A percentile compares a stretch with the other conserved stretches of the same genome.
Evolutionary conservation across 2,113 vertebrate species (phyloP).

Genomic region (Cavia aperea): DNA sequence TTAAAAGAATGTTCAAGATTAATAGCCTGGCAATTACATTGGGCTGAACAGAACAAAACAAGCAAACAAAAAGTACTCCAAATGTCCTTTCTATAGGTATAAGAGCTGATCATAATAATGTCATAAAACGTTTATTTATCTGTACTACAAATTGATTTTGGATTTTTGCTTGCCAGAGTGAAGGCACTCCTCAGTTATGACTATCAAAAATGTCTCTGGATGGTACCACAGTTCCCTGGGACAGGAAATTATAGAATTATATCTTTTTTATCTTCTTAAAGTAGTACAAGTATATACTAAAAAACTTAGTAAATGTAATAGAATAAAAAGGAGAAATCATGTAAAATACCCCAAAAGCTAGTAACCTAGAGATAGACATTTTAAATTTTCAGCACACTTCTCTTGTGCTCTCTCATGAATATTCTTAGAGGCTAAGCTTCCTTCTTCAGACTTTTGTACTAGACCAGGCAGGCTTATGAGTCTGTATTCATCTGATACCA

Average conservation of each 20-base stretch:
- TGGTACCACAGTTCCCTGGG: neutral
- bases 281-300: neutral
- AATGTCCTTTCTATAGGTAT: neutral
- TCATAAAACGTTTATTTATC: neutral
- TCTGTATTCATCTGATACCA: neutral
- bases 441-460: neutral
- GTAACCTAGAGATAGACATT: neutral
- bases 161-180: neutral
- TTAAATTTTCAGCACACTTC: neutral
- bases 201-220: neutral
- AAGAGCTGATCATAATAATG: neutral
- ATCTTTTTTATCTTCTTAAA: neutral
- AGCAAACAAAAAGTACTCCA: neutral
- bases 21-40: neutral
- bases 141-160: neutral
- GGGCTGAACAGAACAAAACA: neutral
- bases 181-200: neutral
- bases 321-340: neutral
- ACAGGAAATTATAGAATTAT: neutral
- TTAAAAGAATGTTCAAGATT: neutral
- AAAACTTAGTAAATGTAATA: neutral
- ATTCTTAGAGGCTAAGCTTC: neutral
- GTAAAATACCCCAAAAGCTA: neutral
- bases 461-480: too few relatives aligned
- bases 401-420: neutral